A percentile compares a stretch with the other conserved stretches of the same genome.
phyloP scores from a whole-genome alignment of 2,797 vertebrate genomes.

The Peromyscus eremicus region DNA sequence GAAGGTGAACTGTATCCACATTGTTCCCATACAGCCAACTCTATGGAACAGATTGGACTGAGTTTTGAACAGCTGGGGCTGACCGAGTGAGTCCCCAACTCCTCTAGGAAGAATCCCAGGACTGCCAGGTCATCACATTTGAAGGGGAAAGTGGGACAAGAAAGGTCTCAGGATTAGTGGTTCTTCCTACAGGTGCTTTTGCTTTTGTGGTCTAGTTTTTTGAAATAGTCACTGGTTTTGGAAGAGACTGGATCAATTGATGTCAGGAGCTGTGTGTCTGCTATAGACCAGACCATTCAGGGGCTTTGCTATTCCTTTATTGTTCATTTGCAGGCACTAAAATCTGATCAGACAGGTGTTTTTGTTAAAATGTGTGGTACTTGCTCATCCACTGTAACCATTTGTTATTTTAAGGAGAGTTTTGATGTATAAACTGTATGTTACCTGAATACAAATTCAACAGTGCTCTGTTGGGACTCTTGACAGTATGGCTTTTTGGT shows the following conservation, averaged over 20 bases:
- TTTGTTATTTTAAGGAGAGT: conserved; percentile 24
- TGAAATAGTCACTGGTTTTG: neutral
- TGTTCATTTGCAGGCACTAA: neutral
- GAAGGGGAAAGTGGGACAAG: conserved; percentile 29
- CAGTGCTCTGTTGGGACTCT: neutral
- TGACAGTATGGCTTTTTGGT: neutral
- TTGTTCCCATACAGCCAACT: conserved; percentile 46
- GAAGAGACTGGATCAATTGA: neutral
- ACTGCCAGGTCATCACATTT: conserved; percentile 68
- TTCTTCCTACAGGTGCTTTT: conserved; percentile 29
- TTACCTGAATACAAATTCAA: conserved; percentile 1
- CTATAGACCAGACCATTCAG: no score
- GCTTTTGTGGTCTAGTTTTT: conserved; percentile 35
- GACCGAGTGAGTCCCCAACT: conserved; percentile 57
- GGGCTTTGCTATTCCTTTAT: neutral
- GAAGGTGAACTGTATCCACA: conserved; percentile 65
- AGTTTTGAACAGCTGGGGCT: conserved; percentile 75
- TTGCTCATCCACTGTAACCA: neutral
- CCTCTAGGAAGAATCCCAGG: conserved; percentile 68
- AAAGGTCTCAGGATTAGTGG: conserved; percentile 25
- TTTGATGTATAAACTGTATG: neutral
- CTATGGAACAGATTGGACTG: conserved; percentile 58
- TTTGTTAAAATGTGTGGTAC: neutral
- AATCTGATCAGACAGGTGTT: neutral
- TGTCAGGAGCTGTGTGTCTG: neutral